phyloP scores from a whole-genome alignment of 2,113 vertebrate species.

The Leucosticte australis region DNA sequence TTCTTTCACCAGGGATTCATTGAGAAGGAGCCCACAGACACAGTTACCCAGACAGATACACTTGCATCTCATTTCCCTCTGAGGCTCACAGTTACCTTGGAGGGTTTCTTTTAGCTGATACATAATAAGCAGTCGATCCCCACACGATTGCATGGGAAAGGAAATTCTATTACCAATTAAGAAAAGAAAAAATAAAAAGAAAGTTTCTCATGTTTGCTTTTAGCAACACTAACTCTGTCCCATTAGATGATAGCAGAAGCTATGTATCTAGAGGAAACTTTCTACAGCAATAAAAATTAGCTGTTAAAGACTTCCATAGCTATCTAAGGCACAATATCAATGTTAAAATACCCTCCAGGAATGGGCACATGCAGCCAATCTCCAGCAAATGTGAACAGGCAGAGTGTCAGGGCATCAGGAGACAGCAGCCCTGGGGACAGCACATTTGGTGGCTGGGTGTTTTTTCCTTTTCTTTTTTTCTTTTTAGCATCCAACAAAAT shows the following conservation, averaged over 20 bases:
- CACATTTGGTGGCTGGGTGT: background rate
- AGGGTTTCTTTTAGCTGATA: background rate
- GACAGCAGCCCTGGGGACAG: background rate
- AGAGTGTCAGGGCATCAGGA: background rate
- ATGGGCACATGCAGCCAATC: fast-evolving
- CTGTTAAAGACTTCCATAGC: background rate
- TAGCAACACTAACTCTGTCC: background rate
- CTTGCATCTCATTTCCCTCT: background rate
- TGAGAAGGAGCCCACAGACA: background rate
- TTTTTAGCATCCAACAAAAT: background rate
- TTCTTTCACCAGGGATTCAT: conserved; percentile 5
- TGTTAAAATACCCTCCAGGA: background rate
- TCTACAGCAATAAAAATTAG: background rate
- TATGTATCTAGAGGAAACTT: background rate
- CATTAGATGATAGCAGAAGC: background rate
- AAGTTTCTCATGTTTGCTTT: background rate
- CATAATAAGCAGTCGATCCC: background rate
- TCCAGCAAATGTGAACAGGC: background rate
- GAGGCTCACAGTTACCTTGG: conserved; percentile 2
- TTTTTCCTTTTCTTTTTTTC: background rate
- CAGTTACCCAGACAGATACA: background rate
- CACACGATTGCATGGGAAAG: background rate
- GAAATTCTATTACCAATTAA: background rate
- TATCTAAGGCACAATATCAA: background rate
- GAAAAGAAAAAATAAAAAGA: background rate